Percentiles rank a stretch among this genome's conserved stretches.
Evolutionary conservation across 1,140 invertebrate species (phyloP).

Genomic region (Nebria ingens): DNA sequence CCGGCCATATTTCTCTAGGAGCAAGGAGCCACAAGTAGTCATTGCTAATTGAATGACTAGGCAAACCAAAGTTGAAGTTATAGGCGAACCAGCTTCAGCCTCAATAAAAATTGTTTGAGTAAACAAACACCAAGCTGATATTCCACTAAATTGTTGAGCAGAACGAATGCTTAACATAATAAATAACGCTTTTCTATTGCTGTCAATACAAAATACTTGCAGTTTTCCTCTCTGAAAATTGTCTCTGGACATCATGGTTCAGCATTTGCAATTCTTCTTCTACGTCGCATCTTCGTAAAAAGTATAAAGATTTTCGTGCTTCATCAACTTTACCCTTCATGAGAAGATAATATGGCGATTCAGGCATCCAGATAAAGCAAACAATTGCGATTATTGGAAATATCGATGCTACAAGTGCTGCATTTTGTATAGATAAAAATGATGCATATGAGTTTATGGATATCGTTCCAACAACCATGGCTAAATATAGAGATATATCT

Average conservation of each 20-base stretch:
- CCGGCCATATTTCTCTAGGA: neutral
- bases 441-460: conserved; percentile 40
- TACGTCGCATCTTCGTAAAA: conserved; percentile 52
- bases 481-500: conserved; percentile 38
- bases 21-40: conserved; percentile 45
- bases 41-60: conserved; percentile 54
- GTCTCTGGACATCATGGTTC: conserved; percentile 22
- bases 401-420: conserved; percentile 38
- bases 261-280: conserved; percentile 24
- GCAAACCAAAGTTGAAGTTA: conserved; percentile 44
- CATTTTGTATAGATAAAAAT: conserved; percentile 35
- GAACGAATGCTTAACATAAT: conserved; percentile 20
- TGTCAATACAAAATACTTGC: conserved; percentile 23
- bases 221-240: conserved; percentile 28
- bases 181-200: conserved; percentile 24
- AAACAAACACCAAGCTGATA: conserved; percentile 63
- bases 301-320: conserved; percentile 59
- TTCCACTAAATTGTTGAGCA: conserved; percentile 28
- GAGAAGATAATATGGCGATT: conserved; percentile 81
- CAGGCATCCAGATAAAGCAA: conserved; percentile 60
- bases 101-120: conserved; percentile 59
- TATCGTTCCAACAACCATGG: conserved; percentile 37
- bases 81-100: conserved; percentile 37
- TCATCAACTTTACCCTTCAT: conserved; percentile 56
- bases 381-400: conserved; percentile 37